These are phyloP conservation scores for Saccostrea echinata DNA, from an alignment of 1,140 invertebrate species.

Conservation along the genomic window DNA sequence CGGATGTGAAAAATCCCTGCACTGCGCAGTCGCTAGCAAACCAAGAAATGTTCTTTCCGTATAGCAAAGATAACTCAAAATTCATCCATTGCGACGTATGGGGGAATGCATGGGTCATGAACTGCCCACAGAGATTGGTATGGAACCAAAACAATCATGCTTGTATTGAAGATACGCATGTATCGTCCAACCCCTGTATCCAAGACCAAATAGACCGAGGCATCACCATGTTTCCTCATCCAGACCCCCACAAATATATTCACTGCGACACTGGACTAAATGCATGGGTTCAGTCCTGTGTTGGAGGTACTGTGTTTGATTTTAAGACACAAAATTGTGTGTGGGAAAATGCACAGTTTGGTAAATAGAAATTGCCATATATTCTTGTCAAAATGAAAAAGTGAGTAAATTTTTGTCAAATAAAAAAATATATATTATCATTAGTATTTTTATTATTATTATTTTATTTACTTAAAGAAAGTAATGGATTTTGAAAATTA, in stretches of 20 bases:
- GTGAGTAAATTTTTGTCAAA: no score
- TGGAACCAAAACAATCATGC: constrained; percentile 34
- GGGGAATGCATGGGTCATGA: constrained; percentile 47
- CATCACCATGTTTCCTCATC: constrained; percentile 40
- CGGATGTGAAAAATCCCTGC: constrained; percentile 53
- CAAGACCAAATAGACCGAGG: constrained; percentile 24
- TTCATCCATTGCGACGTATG: constrained; percentile 59
- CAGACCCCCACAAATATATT: constrained; percentile 43
- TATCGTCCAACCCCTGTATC: constrained; percentile 31
- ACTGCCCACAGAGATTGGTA: constrained; percentile 18
- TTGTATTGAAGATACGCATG: constrained; percentile 1
- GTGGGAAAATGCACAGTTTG: neutral
- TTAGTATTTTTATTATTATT: no score
- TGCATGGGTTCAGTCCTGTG: constrained; percentile 8
- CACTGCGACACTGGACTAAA: constrained; percentile 50
- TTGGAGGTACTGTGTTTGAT: neutral
- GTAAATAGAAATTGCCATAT: neutral
- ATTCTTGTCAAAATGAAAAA: neutral
- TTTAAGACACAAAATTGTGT: neutral
- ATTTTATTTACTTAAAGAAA: no score
- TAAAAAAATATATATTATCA: no score
- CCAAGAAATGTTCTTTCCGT: constrained; percentile 38
- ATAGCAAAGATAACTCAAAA: constrained; percentile 10
- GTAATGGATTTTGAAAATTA: no score
- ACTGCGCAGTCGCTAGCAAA: constrained; percentile 27